Evolutionary conservation across 2,113 vertebrate species (phyloP), one percentile per base, ranked within the genome.

Genomic region (Amphilophus citrinellus): DNA sequence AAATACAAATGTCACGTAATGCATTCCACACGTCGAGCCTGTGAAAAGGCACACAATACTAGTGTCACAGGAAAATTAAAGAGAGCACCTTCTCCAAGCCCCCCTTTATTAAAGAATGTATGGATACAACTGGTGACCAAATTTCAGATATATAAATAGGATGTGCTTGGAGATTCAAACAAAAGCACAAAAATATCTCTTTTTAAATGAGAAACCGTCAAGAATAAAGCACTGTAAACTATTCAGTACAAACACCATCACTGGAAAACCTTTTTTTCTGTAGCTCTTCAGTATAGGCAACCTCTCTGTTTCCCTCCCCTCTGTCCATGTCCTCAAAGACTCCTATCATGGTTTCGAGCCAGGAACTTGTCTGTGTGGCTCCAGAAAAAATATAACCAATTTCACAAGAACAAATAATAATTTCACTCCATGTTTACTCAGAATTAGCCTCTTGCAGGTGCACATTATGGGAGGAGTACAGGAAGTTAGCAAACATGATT

Each of bases 21-120:
- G 76, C 92, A 94, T 94, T 94, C 92, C 89, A 80, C 84, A 75
- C 3, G 80, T 91, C 92, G 89, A 75, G 68, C 39, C 87, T 10
- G 56, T 5, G 10, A 56, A 61, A 57, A 75, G 13, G 80, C 75
- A 57, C 57, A 91, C 83, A 92, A 94, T 88, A 65, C 61, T 63
- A 57, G 84, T 58, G 76, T 85, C 83, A 82, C 9, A 1, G 58
- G 30, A 61, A 81, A 73, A 75, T 63, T 1, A 61, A 82, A 75
- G 17, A 77, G 77, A 75, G 77, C 58, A 7, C 59, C 56, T 47
- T 77, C 50, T 39, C 57, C 39, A 14, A 47, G 39, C 39, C 17
- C 10, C 15, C 47, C 18, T 44, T 61, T 80, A 7, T 37, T 42
- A 80, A 73, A 59, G 47, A 35, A 62, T 61, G 58, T 35, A n/a